Base-by-base conservation (phyloP, 1,140 invertebrate genomes). In the Stenopsyche tienmushanensis region DNA sequence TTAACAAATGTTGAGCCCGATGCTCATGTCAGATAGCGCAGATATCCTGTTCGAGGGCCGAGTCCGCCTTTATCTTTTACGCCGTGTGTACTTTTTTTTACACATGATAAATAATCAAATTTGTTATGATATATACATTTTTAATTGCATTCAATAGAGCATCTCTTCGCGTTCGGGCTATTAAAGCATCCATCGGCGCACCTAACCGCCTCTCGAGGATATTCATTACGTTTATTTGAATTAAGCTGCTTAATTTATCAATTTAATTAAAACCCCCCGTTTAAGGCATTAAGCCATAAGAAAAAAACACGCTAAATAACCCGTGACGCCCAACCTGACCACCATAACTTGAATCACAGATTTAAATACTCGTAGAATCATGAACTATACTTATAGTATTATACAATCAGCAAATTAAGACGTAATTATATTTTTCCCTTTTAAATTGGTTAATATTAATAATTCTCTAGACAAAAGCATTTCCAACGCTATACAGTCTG, bases 211-310 rank as follows among this genome's bases (percentile, higher is more conserved):
- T 58, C 47, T 42, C 1, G 18, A 23, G 53, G 45, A 42, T 65
- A 70, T 70, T 62, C 44, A 70, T 70, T 70, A 70, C 17, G 53
- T 64, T 65, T 70, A 66, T 70, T 66, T 70, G 68, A 70, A 70
- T 70, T 70, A 60, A 66, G 57, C 65, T 66, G 55, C 23, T 62
- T 70, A 70, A 70, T 70, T 70, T 65, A 70, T 70, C 68, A 70
- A 70, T 70, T 70, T 50, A 70, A 70, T 70, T 70, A 70, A 70
- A 69, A 62, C 59, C 34, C 59, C 34, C 52, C 55, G 59, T 66
- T 55, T 62, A 62, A 66, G 26, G 17, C 13, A 62, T 60, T 66
- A 62, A 39, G 24, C 42, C 26, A 18, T n/a, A 20, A 45, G 13
- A 45, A 20, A 44, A 50, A 58, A 34, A 57, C 23, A 45, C 42